Percentiles rank a stretch among this genome's conserved stretches.
These are phyloP conservation scores for Cryptotis parvus DNA, from an alignment of 2,113 vertebrate species.

Conservation along the genomic window DNA sequence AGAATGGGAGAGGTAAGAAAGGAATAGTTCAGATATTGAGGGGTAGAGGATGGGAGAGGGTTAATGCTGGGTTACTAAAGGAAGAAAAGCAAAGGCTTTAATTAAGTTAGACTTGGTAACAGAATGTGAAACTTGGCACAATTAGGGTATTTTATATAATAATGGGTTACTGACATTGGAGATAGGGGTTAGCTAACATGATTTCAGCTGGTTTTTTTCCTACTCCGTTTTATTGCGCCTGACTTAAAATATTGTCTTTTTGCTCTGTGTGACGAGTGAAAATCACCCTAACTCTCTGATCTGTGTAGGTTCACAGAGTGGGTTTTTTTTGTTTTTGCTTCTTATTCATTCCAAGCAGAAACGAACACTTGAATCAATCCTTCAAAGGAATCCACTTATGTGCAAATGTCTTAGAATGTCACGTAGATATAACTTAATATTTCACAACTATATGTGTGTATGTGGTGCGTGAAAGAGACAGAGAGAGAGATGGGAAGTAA, in stretches of 20 bases:
- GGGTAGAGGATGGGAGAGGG: background rate
- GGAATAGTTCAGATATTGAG: background rate
- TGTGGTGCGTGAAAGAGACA: no score
- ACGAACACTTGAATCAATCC: background rate
- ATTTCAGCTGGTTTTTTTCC: conserved; percentile 10
- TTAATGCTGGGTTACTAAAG: background rate
- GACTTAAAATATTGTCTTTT: conserved; percentile 13
- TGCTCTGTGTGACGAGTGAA: background rate
- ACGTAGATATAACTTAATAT: background rate
- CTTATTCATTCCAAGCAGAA: background rate
- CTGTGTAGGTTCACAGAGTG: background rate
- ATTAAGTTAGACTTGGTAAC: conserved; percentile 22
- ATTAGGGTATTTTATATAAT: conserved; percentile 23
- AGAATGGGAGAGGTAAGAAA: background rate
- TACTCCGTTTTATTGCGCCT: background rate
- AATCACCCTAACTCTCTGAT: background rate
- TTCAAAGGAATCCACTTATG: background rate
- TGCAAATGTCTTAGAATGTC: background rate
- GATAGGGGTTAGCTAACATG: background rate
- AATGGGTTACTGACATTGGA: conserved; percentile 30
- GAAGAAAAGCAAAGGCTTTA: conserved; percentile 22
- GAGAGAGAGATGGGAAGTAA: background rate
- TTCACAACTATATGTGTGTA: background rate
- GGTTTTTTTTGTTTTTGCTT: background rate
- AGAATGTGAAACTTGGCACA: conserved; percentile 8